Base-by-base conservation (phyloP, 2,797 vertebrate species). In the Enteromius thamalakanensis region DNA sequence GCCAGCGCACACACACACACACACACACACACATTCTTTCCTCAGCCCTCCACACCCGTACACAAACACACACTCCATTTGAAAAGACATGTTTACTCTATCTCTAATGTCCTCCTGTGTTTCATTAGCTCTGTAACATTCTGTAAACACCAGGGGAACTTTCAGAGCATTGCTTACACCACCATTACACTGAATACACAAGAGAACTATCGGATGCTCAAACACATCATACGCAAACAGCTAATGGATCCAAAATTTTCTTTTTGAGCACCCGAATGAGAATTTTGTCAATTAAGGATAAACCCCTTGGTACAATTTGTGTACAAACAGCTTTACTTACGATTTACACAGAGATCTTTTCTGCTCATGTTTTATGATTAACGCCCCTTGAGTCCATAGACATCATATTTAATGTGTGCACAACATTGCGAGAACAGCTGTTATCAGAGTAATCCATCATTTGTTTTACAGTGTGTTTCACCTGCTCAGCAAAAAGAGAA, bases 251-350 rank as follows among this genome's bases (percentile, higher is more conserved):
- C 67, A 75, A 75, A 76, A 82, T 64, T 49, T n/a, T 74, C 29
- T 76, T 83, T 75, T 83, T 85, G 78, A 79, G 86, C 80, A 85
- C 68, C 80, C 65, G 21, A 69, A 83, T 70, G 83, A 79, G 82
- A 70, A 80, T 82, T 77, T 49, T 80, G 70, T 82, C 83, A 75
- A 83, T 83, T 85, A 80, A 76, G 79, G 51, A 68, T 53, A 67
- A 81, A 79, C 10, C 60, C 60, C 60, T n/a, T 65, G 76, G 40
- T 78, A 49, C 58, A 47, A 47, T 64, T 78, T 65, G 40, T 78
- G 58, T 65, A n/a, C 76, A 65, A 77, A 77, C 15, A n/a, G 37
- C 37, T 77, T 77, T 77, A 21, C n/a, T 26, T 77, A 19, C 23
- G 58, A 77, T 64, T 77, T 77, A 77, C 58, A 42, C 58, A 77